Conservation (phyloP, 2,113 vertebrate genomes). For the Nettapus auritus region DNA sequence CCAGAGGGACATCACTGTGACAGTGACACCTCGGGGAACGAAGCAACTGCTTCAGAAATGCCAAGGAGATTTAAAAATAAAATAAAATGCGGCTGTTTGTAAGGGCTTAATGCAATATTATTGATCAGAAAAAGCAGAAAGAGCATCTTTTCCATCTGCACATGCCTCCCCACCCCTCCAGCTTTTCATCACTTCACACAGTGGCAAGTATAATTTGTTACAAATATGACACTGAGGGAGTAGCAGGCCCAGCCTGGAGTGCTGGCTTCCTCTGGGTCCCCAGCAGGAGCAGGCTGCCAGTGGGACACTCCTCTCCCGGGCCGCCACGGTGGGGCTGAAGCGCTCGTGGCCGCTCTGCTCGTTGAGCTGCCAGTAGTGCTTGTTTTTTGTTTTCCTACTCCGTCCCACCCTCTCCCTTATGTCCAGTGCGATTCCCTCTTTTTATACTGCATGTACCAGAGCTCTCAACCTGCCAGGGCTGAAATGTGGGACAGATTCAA, state of each 20-base stretch:
- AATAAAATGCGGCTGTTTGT: not conserved
- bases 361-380: not conserved
- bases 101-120: not conserved
- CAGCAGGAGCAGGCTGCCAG: not conserved
- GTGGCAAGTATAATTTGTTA: slow-evolving; percentile 35
- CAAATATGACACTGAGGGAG: not conserved
- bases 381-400: not conserved
- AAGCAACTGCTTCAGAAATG: not conserved
- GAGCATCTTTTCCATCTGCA: not conserved
- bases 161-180: not conserved
- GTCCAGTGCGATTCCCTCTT: not conserved
- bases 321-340: accelerated
- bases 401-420: slow-evolving; percentile 10
- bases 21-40: not conserved
- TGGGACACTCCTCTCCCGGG: not conserved
- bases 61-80: not conserved
- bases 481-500: slow-evolving; percentile 59
- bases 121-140: slow-evolving; percentile 18
- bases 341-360: not conserved
- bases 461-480: slow-evolving; percentile 47
- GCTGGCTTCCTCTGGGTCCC: not conserved
- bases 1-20: not conserved
- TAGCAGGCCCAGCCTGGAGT: not conserved
- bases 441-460: not conserved
- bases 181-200: slow-evolving; percentile 48